These are phyloP conservation scores for Lucinisca nassula DNA, from an alignment of 2,888 invertebrate genomes.

Conservation along the genomic window DNA sequence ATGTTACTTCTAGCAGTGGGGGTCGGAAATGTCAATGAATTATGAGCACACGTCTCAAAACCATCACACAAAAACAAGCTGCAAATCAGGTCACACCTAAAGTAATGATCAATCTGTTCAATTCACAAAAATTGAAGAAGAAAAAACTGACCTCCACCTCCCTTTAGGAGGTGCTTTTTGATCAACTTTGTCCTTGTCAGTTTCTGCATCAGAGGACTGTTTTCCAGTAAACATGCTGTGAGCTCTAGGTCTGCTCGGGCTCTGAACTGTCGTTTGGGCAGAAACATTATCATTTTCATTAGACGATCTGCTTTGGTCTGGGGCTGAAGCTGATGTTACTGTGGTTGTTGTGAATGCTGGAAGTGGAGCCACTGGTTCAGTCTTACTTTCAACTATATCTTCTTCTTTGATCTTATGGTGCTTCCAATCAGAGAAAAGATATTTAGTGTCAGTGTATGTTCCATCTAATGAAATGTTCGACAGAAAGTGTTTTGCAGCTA, in stretches of 20 bases:
- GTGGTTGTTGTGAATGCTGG: background rate
- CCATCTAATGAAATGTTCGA: conserved; percentile 98
- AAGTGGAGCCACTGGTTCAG: background rate
- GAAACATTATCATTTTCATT: background rate
- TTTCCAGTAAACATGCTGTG: background rate
- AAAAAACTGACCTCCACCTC: conserved; percentile 52
- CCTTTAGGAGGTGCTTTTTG: conserved; percentile 13
- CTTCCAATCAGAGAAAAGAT: conserved; percentile 81
- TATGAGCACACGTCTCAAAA: too few species aligned
- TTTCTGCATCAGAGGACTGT: background rate
- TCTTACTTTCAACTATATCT: conserved; percentile 13
- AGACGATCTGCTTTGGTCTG: background rate
- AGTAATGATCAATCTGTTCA: too few species aligned
- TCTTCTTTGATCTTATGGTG: conserved; percentile 70
- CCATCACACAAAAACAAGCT: too few species aligned
- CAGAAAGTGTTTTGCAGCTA: conserved; percentile 97
- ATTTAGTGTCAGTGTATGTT: conserved; percentile 91
- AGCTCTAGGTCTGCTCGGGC: background rate
- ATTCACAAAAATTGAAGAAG: too few species aligned
- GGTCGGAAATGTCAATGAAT: too few species aligned
- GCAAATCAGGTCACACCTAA: too few species aligned
- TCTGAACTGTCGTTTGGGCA: background rate
- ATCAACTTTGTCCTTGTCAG: conserved; percentile 34
- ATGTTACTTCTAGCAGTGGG: too few species aligned
- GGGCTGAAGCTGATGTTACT: background rate